Conservation (phyloP, 2,113 vertebrate genomes). For the Neogobius melanostomus region DNA sequence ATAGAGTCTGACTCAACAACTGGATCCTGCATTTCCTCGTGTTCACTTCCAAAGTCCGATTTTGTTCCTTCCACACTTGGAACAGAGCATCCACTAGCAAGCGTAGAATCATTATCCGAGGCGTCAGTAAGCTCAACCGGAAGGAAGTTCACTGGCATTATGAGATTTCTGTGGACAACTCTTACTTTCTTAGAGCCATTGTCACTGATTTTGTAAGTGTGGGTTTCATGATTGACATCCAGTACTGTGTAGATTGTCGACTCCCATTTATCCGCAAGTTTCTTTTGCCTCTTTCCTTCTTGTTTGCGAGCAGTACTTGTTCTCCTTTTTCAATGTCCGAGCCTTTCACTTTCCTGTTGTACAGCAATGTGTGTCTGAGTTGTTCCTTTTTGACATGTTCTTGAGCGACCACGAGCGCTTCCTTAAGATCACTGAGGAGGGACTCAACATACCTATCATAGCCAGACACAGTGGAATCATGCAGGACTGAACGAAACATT, state of each 20-base stretch:
- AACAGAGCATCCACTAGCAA: not conserved
- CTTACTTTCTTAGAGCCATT: not conserved
- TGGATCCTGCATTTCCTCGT: not conserved
- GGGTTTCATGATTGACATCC: not conserved
- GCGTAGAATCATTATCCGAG: not conserved
- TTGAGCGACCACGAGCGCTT: not conserved
- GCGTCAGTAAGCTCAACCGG: not conserved
- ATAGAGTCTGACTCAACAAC: no score
- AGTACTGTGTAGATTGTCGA: not conserved
- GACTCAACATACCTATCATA: not conserved
- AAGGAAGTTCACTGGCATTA: not conserved
- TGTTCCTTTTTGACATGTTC: constrained; percentile 7
- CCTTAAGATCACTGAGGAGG: not conserved
- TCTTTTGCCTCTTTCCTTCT: not conserved
- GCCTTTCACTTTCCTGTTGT: not conserved
- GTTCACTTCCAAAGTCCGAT: not conserved
- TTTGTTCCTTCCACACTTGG: not conserved
- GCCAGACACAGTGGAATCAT: not conserved
- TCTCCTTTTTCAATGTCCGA: not conserved
- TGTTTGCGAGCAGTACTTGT: not conserved
- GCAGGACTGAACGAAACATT: not conserved
- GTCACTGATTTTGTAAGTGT: not conserved
- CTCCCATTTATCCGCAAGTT: not conserved
- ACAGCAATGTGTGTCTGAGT: not conserved
- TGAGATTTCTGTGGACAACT: not conserved